phyloP scores from a whole-genome alignment of 35 echinoderm and acorn worm species.

The Apostichopus parvimensis region DNA sequence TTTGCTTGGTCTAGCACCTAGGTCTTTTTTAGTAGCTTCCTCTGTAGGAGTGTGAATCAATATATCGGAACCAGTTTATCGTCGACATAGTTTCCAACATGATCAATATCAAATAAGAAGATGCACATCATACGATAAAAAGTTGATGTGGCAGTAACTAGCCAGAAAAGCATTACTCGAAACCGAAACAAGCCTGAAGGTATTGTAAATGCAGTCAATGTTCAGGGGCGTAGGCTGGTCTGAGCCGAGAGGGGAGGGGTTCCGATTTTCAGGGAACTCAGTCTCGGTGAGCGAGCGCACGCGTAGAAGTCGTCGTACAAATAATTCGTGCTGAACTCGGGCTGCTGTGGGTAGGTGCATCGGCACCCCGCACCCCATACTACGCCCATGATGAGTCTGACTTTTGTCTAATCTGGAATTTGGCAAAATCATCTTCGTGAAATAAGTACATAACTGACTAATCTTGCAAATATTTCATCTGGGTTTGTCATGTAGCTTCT shows the following conservation, averaged over 20 bases:
- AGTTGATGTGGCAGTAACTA: neutral
- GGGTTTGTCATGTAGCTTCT: constrained; percentile 9
- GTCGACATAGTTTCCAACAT: neutral
- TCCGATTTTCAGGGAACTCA: no score
- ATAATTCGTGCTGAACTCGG: no score
- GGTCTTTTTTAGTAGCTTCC: no score
- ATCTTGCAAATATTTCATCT: constrained; percentile 33
- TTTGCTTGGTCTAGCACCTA: no score
- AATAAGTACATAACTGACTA: neutral
- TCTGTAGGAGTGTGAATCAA: no score
- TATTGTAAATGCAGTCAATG: neutral
- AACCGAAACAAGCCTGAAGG: constrained; percentile 16
- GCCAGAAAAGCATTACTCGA: neutral
- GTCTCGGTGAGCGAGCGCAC: no score
- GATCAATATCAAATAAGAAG: constrained; percentile 10
- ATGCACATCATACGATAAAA: constrained; percentile 17
- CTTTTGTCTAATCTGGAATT: neutral
- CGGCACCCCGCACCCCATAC: no score
- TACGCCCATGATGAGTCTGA: neutral
- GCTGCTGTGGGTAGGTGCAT: no score
- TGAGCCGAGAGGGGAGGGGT: no score
- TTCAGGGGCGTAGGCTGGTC: neutral
- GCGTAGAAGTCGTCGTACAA: no score
- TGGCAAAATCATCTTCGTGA: neutral
- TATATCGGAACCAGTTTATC: neutral